Evolutionary conservation across 2,113 vertebrate species (phyloP).

Genomic region (Myotis yumanensis): DNA sequence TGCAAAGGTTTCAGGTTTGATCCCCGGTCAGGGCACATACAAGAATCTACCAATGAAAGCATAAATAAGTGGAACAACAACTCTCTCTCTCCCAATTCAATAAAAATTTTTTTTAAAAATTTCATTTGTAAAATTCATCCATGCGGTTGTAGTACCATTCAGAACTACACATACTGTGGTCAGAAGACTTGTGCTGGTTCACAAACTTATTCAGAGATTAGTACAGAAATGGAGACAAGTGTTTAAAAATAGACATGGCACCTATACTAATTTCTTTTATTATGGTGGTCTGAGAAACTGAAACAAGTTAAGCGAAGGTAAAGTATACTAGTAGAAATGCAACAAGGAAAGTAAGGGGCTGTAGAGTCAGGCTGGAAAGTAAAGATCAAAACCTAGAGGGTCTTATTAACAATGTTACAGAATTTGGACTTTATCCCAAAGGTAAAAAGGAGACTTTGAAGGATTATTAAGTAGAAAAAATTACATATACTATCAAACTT

Average conservation of each 20-base stretch:
- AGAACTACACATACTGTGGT: neutral
- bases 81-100: neutral
- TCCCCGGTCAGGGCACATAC: too few species aligned
- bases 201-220: neutral
- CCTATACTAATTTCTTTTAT: conserved; percentile 22
- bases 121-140: conserved; percentile 14
- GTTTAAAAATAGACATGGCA: neutral
- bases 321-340: neutral
- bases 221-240: neutral
- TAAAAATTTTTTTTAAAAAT: neutral
- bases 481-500: neutral
- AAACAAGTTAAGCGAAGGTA: neutral
- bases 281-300: neutral
- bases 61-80: too few species aligned
- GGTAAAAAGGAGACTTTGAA: neutral
- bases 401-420: neutral
- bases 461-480: neutral
- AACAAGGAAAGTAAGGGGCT: neutral
- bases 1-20: too few species aligned
- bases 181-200: neutral
- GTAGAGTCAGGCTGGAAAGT: neutral
- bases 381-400: neutral
- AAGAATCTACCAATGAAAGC: too few species aligned
- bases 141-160: neutral
- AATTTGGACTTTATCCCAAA: neutral